Evolutionary conservation across 2,797 vertebrate species (phyloP).

Genomic region (Poecilia picta): DNA sequence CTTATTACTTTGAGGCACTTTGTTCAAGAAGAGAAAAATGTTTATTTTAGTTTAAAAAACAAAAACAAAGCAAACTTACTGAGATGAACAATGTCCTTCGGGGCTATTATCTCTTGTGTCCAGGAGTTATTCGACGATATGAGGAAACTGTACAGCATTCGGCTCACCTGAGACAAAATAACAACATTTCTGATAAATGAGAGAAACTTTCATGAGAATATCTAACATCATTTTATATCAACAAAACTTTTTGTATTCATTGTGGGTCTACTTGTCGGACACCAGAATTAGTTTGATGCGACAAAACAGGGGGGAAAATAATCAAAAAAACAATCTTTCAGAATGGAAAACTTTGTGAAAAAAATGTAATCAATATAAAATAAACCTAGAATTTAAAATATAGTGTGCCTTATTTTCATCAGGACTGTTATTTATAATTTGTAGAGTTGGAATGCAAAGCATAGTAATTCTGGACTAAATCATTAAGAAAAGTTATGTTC

Average conservation of each 20-base stretch:
- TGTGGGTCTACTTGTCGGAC: not conserved
- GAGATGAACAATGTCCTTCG: constrained; percentile 76
- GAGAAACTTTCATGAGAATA: not conserved
- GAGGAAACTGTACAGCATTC: constrained; percentile 89
- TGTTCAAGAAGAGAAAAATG: not conserved
- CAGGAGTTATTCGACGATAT: constrained; percentile 90
- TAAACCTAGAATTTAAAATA: not conserved
- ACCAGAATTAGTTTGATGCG: not conserved
- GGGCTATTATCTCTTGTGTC: constrained; percentile 85
- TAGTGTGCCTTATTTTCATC: not conserved
- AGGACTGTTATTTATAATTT: not conserved
- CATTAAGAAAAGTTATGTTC: not conserved
- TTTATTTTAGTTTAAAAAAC: not conserved
- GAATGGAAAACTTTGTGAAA: not conserved
- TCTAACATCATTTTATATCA: not conserved
- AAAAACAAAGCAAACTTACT: constrained; percentile 72
- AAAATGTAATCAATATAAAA: not conserved
- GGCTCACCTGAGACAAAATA: constrained; percentile 81
- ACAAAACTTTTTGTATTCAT: not conserved
- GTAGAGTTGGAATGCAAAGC: not conserved
- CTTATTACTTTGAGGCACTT: not conserved
- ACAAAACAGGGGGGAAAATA: not conserved
- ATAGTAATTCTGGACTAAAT: not conserved
- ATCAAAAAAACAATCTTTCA: not conserved
- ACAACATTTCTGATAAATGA: not conserved